phyloP scores from a whole-genome alignment of 2,113 vertebrate genomes.

The Microcebus ravelobensis region DNA sequence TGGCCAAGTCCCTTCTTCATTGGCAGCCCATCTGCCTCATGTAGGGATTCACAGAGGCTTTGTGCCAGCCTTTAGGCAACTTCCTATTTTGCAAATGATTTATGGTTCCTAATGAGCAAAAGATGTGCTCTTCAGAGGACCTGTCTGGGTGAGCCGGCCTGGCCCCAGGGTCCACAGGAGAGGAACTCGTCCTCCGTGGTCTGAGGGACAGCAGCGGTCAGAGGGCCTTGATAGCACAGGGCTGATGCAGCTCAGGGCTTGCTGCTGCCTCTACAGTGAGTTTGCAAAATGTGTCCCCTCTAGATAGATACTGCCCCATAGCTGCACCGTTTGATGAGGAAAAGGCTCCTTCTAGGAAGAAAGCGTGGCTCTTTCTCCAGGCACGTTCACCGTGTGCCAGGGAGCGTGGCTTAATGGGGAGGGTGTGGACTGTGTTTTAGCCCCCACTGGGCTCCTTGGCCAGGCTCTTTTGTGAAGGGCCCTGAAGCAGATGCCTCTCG shows the following conservation, averaged over 20 bases:
- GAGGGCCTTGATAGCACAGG: background rate
- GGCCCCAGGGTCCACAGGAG: background rate
- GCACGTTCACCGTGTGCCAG: background rate
- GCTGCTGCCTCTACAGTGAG: too few species aligned
- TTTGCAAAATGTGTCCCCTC: background rate
- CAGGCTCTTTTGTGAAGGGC: too few species aligned
- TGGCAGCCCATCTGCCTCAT: background rate
- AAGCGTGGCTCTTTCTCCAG: background rate
- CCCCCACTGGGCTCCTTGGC: background rate
- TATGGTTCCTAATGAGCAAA: constrained; percentile 67
- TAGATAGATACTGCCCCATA: background rate
- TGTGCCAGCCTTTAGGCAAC: background rate
- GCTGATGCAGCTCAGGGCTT: too few species aligned
- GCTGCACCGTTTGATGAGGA: background rate
- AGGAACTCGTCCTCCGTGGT: background rate
- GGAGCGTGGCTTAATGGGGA: background rate
- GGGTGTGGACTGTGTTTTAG: background rate
- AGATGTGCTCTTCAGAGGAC: constrained; percentile 70
- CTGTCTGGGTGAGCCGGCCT: background rate
- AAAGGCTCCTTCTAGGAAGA: background rate
- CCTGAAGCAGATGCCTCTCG: background rate
- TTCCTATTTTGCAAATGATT: constrained; percentile 70
- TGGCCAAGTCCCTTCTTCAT: background rate
- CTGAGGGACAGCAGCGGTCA: constrained; percentile 9
- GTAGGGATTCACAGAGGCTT: background rate